Evolutionary conservation across 2,888 invertebrate species (phyloP).

Genomic region (Drosophila quasianomalipes): DNA sequence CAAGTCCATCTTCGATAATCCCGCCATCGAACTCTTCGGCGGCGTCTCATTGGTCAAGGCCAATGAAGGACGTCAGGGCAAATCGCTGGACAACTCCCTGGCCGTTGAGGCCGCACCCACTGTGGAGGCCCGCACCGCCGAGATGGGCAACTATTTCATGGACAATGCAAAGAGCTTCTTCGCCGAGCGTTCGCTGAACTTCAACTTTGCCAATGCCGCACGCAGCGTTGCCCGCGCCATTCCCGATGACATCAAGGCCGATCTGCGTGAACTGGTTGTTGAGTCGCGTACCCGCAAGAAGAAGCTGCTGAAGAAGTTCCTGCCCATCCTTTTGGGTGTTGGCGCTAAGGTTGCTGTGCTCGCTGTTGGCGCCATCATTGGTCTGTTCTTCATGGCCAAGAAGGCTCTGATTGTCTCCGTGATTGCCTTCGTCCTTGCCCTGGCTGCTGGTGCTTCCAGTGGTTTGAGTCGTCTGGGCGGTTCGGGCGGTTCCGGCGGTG

Average conservation of each 20-base stretch:
- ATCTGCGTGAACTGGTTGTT: slow-evolving; percentile 87
- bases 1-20: slow-evolving; percentile 87
- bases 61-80: slow-evolving; percentile 85
- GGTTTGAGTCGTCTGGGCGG: slow-evolving; percentile 80
- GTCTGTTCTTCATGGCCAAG: slow-evolving; percentile 88
- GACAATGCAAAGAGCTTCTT: slow-evolving; percentile 87
- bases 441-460: slow-evolving; percentile 85
- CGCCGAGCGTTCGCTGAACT: slow-evolving; percentile 86
- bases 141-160: slow-evolving; percentile 87
- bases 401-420: slow-evolving; percentile 88
- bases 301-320: slow-evolving; percentile 86
- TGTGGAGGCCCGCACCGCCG: slow-evolving; percentile 87
- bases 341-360: slow-evolving; percentile 88
- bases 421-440: slow-evolving; percentile 87
- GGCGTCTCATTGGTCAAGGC: slow-evolving; percentile 86
- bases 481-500: slow-evolving; percentile 77
- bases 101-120: slow-evolving; percentile 86
- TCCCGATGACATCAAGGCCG: slow-evolving; percentile 87
- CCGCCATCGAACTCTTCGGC: slow-evolving; percentile 87
- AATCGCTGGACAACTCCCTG: slow-evolving; percentile 85
- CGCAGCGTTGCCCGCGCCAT: slow-evolving; percentile 86
- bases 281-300: slow-evolving; percentile 88
- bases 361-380: slow-evolving; percentile 87
- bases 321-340: slow-evolving; percentile 87
- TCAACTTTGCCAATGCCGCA: slow-evolving; percentile 86